These are phyloP conservation scores for silkworm (Bombyx mori) DNA, from an alignment of 1,140 invertebrate species.

Conservation along the genomic window ASM3026992v2 NC_085113.1:8453501-8454000, in stretches of 20 bases:
- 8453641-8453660: conserved; percentile 40
- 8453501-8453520: conserved; percentile 15
- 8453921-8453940: conserved; percentile 22
- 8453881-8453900: not conserved
- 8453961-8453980: conserved; percentile 20
- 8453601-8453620: conserved; percentile 47
- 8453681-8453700: conserved; percentile 10
- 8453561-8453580: conserved; percentile 41
- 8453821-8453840: too few relatives aligned
- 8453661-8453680: conserved; percentile 18
- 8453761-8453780: too few relatives aligned
- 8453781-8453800: too few relatives aligned
- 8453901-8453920: conserved; percentile 16
- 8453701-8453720: not conserved
- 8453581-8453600: conserved; percentile 48
- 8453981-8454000: conserved; percentile 33
- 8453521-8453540: conserved; percentile 22
- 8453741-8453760: too few relatives aligned
- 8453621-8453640: conserved; percentile 37
- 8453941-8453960: conserved; percentile 18
- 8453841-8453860: too few relatives aligned
- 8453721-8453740: not conserved
- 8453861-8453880: too few relatives aligned
- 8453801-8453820: too few relatives aligned
- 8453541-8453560: conserved; percentile 23